phyloP scores from a whole-genome alignment of 2,113 vertebrate species.

The Anolis carolinensis region DNA sequence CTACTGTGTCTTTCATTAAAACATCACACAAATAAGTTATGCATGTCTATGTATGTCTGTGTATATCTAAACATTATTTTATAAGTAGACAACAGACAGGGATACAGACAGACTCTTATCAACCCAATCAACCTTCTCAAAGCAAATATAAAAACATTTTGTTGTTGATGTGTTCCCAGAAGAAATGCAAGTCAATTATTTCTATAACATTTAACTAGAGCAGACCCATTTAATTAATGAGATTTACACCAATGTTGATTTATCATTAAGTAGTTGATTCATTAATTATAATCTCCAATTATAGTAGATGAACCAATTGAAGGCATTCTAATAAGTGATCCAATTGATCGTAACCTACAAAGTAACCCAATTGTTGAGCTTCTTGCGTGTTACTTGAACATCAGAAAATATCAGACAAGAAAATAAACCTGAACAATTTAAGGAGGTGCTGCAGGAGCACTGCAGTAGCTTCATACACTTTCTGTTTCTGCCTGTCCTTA shows the following conservation, averaged over 20 bases:
- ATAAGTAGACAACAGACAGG: not conserved
- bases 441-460: not conserved
- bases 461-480: not conserved
- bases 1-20: no score
- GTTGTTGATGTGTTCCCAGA: not conserved
- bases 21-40: no score
- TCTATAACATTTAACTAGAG: not conserved
- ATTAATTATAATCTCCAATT: not conserved
- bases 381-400: not conserved
- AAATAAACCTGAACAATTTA: not conserved
- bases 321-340: not conserved
- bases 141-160: no score
- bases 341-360: not conserved
- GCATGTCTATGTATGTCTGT: no score
- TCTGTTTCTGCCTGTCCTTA: not conserved
- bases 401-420: not conserved
- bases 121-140: not conserved
- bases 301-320: not conserved
- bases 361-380: not conserved
- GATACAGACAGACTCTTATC: not conserved
- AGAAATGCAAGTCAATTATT: not conserved
- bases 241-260: no score
- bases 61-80: no score
- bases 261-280: no score
- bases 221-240: no score